phyloP scores from a whole-genome alignment of 1,140 invertebrate genomes.

The Lutraria rhynchaena region DNA sequence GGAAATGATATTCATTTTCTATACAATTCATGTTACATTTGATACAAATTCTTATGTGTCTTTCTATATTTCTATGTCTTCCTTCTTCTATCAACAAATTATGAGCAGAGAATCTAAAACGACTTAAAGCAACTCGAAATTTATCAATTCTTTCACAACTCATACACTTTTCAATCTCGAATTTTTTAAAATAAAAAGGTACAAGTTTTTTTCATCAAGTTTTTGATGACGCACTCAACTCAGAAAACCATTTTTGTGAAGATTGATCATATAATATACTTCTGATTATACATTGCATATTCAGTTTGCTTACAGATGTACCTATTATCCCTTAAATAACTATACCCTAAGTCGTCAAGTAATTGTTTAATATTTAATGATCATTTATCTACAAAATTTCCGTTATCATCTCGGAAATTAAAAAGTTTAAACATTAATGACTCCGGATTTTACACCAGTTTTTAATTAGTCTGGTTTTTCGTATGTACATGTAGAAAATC shows the following conservation, averaged over 20 bases:
- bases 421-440: constrained; percentile 5
- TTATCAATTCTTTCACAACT: neutral
- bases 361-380: too few relatives aligned
- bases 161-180: neutral
- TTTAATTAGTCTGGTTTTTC: constrained; percentile 5
- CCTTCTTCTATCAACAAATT: constrained; percentile 24
- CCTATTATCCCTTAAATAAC: neutral
- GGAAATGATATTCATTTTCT: too few relatives aligned
- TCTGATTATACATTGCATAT: neutral
- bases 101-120: constrained; percentile 25
- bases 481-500: neutral
- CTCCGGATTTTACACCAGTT: neutral
- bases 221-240: neutral
- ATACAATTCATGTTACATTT: too few relatives aligned
- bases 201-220: too few relatives aligned
- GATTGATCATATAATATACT: constrained; percentile 16
- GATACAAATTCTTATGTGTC: too few relatives aligned
- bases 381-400: constrained; percentile 8
- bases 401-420: neutral
- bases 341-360: neutral
- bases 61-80: too few relatives aligned
- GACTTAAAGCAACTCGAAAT: constrained; percentile 9
- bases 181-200: neutral
- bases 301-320: neutral
- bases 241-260: neutral